phyloP scores from a whole-genome alignment of 2,888 invertebrate genomes.

The Pachydiplax longipennis region DNA sequence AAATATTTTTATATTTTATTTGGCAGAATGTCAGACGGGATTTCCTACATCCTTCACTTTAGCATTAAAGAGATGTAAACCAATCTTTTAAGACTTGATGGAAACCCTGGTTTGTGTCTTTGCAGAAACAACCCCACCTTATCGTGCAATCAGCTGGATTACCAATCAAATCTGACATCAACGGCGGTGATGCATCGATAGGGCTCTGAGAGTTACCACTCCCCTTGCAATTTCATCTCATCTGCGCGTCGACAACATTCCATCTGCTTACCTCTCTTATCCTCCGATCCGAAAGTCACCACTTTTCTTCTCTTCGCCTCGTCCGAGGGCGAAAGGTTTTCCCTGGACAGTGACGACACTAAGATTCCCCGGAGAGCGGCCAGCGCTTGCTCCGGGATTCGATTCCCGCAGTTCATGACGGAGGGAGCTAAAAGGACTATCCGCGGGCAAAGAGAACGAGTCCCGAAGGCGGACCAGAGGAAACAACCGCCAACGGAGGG shows the following conservation, averaged over 20 bases:
- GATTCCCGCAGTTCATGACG: slow-evolving; percentile 47
- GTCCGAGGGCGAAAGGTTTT: slow-evolving; percentile 62
- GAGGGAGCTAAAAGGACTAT: neutral
- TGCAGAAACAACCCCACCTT: too few relatives aligned
- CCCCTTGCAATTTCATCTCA: neutral
- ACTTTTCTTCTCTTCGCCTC: slow-evolving; percentile 28
- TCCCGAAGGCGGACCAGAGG: neutral
- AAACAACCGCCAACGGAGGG: neutral
- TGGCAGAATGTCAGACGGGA: too few relatives aligned
- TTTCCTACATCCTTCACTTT: too few relatives aligned
- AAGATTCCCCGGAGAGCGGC: slow-evolving; percentile 66
- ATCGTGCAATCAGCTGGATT: too few relatives aligned
- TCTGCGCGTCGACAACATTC: neutral
- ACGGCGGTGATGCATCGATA: too few relatives aligned
- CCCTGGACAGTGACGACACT: slow-evolving; percentile 65
- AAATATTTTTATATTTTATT: too few relatives aligned
- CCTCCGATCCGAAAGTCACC: slow-evolving; percentile 11
- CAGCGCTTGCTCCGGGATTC: slow-evolving; percentile 59
- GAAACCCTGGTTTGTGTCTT: too few relatives aligned
- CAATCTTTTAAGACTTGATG: too few relatives aligned
- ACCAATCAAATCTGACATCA: too few relatives aligned
- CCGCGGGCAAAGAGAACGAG: neutral
- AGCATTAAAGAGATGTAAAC: too few relatives aligned
- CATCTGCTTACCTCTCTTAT: neutral
- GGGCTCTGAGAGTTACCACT: too few relatives aligned